phyloP scores from a whole-genome alignment of 2,888 invertebrate species.

The Lingula anatina region DNA sequence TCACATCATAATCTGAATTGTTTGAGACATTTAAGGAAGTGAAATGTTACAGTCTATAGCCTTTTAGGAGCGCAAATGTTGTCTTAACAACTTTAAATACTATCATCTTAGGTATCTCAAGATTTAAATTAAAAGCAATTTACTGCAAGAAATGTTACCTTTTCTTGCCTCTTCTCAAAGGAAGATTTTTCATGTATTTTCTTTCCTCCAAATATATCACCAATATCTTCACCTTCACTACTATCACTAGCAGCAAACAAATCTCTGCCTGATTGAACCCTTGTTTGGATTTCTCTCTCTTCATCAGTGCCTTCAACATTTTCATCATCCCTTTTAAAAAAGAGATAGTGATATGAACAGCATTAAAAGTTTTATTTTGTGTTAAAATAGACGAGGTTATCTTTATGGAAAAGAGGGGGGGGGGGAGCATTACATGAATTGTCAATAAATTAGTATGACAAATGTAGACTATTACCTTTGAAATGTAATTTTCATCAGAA shows the following conservation, averaged over 20 bases:
- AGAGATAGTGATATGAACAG: too few relatives aligned
- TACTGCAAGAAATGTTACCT: too few relatives aligned
- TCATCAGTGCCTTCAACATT: not conserved
- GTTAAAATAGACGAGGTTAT: too few relatives aligned
- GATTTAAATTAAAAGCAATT: not conserved
- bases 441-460: too few relatives aligned
- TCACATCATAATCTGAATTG: too few relatives aligned
- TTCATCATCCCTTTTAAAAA: not conserved
- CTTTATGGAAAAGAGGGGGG: too few relatives aligned
- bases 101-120: not conserved
- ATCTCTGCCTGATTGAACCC: not conserved
- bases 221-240: constrained; percentile 32
- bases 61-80: too few relatives aligned
- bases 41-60: constrained; percentile 22
- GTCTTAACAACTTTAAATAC: not conserved
- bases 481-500: too few relatives aligned
- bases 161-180: constrained; percentile 70
- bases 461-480: too few relatives aligned
- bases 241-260: constrained; percentile 10
- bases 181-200: constrained; percentile 59
- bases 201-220: constrained; percentile 22
- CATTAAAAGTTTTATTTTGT: too few relatives aligned
- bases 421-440: too few relatives aligned
- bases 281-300: too few relatives aligned
- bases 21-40: not conserved